A percentile compares a stretch with the other conserved stretches of the same genome.
phyloP scores from a whole-genome alignment of 2,113 vertebrate genomes.

The Salminus brasiliensis region DNA sequence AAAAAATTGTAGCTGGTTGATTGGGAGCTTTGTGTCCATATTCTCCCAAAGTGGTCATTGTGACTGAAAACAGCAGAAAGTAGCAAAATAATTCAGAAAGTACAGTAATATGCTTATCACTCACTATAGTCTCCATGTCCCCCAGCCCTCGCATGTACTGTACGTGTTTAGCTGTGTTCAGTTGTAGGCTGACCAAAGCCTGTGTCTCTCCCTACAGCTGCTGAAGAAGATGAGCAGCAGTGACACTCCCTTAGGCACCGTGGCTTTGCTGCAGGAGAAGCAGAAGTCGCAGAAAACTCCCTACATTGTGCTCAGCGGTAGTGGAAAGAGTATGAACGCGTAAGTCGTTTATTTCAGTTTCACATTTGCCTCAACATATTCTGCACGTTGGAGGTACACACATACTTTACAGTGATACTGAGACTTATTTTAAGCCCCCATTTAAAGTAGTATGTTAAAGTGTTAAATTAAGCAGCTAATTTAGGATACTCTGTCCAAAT shows the following conservation, averaged over 20 bases:
- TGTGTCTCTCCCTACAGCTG: conserved; percentile 66
- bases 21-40: too few species aligned
- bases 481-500: too few species aligned
- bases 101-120: too few species aligned
- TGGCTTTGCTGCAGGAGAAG: conserved; percentile 93
- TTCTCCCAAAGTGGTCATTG: too few species aligned
- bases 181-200: neutral
- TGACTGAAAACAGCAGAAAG: too few species aligned
- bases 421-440: neutral
- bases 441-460: too few species aligned
- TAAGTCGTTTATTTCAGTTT: conserved; percentile 57
- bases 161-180: neutral
- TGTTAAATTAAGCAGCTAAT: too few species aligned
- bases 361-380: neutral
- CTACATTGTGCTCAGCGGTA: conserved; percentile 91
- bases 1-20: too few species aligned
- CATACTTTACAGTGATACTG: neutral
- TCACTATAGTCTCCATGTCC: too few species aligned
- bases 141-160: too few species aligned
- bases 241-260: conserved; percentile 88
- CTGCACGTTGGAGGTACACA: neutral
- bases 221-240: conserved; percentile 96
- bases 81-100: too few species aligned
- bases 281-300: conserved; percentile 94
- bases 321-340: conserved; percentile 94